These are phyloP conservation scores for Brenthis daphne DNA, from an alignment of 2,888 invertebrate genomes.

Conservation along the genomic window DNA sequence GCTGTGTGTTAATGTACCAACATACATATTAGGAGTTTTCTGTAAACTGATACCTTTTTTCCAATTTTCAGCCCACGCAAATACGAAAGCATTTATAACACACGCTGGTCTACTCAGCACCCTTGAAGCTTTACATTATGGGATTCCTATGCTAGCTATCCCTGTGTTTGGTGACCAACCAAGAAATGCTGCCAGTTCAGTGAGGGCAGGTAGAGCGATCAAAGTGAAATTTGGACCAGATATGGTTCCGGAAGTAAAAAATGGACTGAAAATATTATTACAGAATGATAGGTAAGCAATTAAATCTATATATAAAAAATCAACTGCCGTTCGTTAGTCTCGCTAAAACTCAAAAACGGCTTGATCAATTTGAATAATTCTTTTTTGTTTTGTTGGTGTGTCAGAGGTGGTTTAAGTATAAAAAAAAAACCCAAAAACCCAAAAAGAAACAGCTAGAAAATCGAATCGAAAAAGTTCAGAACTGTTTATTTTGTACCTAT, in stretches of 20 bases:
- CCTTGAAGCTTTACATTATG: constrained; percentile 49
- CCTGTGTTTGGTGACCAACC: constrained; percentile 67
- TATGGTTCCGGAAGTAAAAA: constrained; percentile 48
- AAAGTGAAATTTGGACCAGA: constrained; percentile 46
- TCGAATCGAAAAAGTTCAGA: no score
- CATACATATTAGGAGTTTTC: no score
- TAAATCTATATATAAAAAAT: no score
- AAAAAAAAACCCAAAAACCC: no score
- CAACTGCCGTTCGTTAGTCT: no score
- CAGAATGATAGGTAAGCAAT: constrained; percentile 48
- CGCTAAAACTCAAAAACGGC: no score
- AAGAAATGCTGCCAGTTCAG: constrained; percentile 52
- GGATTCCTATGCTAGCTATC: constrained; percentile 58
- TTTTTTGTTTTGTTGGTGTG: no score
- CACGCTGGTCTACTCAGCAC: constrained; percentile 54
- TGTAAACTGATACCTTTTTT: background rate
- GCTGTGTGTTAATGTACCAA: no score
- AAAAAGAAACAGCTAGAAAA: no score
- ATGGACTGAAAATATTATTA: constrained; percentile 50
- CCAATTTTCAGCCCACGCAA: constrained; percentile 49
- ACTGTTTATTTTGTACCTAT: no score
- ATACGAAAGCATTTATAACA: constrained; percentile 52
- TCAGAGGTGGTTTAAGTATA: no score
- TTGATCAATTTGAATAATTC: no score
- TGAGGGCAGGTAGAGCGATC: constrained; percentile 49